Conservation (phyloP, 2,113 vertebrate genomes). For the Manacus vitellinus region DNA sequence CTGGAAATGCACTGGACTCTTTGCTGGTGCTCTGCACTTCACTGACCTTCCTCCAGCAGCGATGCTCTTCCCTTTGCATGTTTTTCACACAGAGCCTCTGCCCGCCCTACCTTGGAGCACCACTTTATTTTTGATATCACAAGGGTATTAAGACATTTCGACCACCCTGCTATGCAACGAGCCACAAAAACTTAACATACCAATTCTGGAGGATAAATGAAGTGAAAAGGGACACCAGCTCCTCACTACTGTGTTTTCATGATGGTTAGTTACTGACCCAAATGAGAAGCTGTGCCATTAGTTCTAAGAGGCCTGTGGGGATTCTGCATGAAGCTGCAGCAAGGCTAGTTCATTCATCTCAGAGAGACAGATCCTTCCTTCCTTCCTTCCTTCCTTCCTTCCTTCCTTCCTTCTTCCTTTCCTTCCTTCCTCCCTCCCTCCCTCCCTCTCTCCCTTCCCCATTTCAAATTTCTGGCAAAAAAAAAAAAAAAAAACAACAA, state of each 20-base stretch:
- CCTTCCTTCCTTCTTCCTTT: neutral
- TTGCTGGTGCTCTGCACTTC: neutral
- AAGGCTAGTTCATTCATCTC: neutral
- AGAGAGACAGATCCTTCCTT: neutral
- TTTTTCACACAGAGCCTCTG: neutral
- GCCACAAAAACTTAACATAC: neutral
- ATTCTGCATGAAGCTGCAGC: neutral
- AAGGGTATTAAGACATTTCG: neutral
- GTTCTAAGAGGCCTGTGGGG: neutral
- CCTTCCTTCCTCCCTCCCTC: neutral
- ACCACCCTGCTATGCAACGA: fast-evolving
- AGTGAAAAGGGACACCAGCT: neutral
- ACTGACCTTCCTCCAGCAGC: neutral
- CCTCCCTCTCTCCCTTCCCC: too few relatives aligned
- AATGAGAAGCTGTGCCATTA: neutral
- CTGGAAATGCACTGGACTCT: neutral
- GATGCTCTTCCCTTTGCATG: neutral
- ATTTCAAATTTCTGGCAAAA: neutral
- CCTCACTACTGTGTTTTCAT: neutral
- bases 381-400: neutral
- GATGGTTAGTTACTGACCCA: neutral
- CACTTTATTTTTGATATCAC: neutral
- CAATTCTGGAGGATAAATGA: neutral
- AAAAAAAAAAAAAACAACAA: neutral
- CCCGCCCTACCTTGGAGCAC: neutral